These are phyloP conservation scores for Sterna hirundo DNA, from an alignment of 2,113 vertebrate genomes.

Conservation along the genomic window DNA sequence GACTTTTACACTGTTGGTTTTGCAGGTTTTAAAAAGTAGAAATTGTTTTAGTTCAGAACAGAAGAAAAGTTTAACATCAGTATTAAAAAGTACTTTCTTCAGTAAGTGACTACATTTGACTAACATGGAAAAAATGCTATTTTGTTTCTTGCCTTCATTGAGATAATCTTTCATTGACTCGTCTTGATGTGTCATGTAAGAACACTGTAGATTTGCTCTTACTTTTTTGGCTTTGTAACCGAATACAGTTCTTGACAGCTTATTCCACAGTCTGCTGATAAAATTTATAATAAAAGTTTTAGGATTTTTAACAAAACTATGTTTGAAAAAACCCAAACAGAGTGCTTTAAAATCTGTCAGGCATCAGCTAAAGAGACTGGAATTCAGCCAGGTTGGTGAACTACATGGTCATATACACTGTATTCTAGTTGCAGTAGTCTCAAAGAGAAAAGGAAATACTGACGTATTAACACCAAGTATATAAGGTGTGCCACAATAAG, in stretches of 20 bases:
- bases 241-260: background rate
- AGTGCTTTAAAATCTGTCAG: too few species aligned
- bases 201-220: background rate
- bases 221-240: background rate
- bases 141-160: conserved; percentile 32
- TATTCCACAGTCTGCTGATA: too few species aligned
- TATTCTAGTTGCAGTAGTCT: too few species aligned
- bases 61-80: conserved; percentile 49
- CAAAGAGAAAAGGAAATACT: too few species aligned
- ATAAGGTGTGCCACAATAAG: too few species aligned
- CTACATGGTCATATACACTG: too few species aligned
- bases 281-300: too few species aligned
- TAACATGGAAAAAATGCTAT: conserved; percentile 28
- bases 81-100: conserved; percentile 53
- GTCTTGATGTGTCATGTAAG: background rate
- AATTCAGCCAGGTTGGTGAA: too few species aligned
- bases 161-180: conserved; percentile 33
- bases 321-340: too few species aligned
- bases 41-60: conserved; percentile 58
- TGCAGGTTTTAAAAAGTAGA: conserved; percentile 61
- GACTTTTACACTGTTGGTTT: conserved; percentile 58
- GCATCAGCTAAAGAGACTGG: too few species aligned
- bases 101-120: conserved; percentile 62
- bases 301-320: too few species aligned
- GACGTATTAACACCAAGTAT: too few species aligned